Percentiles rank a stretch among this genome's conserved stretches.
phyloP scores from a whole-genome alignment of 2,113 vertebrate species.

The Chloebia gouldiae region DNA sequence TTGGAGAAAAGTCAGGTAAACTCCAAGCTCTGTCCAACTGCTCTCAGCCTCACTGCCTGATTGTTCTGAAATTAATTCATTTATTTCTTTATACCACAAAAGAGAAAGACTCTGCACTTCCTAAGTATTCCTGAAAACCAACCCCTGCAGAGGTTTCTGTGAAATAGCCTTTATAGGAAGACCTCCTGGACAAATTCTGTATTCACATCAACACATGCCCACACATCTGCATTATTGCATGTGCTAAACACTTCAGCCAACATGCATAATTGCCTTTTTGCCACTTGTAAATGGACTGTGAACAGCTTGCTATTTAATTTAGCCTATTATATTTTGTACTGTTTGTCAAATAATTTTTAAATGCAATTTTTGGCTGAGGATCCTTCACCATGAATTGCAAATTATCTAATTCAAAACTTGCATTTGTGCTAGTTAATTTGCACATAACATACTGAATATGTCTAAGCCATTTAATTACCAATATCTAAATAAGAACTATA shows the following conservation, averaged over 20 bases:
- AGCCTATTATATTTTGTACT: background rate
- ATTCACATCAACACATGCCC: background rate
- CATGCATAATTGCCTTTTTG: background rate
- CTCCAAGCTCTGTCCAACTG: background rate
- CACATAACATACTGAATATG: background rate
- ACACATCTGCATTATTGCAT: accelerated
- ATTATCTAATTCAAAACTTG: background rate
- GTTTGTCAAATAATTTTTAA: background rate
- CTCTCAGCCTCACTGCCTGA: background rate
- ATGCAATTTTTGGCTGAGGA: background rate
- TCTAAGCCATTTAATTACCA: background rate
- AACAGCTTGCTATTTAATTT: background rate
- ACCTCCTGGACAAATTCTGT: background rate
- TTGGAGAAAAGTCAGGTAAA: background rate
- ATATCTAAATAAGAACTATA: background rate
- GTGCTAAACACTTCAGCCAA: background rate
- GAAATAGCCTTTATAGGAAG: background rate
- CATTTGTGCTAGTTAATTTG: background rate
- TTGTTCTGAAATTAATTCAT: background rate
- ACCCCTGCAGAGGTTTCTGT: background rate
- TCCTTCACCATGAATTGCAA: background rate
- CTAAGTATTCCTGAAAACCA: background rate
- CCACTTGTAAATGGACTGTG: background rate
- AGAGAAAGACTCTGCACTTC: background rate
- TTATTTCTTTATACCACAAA: background rate